These are phyloP conservation scores for Microcebus ravelobensis DNA, from an alignment of 2,113 vertebrate genomes.

Conservation along the genomic window DNA sequence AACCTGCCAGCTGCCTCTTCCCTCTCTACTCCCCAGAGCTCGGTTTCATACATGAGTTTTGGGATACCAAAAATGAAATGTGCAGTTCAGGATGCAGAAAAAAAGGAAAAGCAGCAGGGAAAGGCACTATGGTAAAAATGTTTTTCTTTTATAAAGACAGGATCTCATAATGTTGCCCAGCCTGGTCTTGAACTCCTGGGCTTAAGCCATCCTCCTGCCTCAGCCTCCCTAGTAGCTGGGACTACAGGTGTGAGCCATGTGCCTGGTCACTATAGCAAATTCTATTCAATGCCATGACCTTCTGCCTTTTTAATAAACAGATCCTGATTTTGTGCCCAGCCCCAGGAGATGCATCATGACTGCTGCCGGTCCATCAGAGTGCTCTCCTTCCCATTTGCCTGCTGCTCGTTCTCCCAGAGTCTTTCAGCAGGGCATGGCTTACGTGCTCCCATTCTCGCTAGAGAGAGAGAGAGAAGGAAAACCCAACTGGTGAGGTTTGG, in stretches of 20 bases:
- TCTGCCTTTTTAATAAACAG: neutral
- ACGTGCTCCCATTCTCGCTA: neutral
- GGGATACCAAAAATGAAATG: neutral
- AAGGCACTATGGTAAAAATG: neutral
- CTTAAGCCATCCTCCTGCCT: too few relatives aligned
- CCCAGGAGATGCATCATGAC: neutral
- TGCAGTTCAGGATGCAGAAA: neutral
- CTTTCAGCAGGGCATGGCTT: neutral
- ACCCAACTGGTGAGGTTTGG: neutral
- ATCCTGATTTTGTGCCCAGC: neutral
- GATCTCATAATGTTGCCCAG: too few relatives aligned
- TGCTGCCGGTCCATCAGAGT: neutral
- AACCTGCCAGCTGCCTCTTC: neutral
- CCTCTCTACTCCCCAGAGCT: neutral
- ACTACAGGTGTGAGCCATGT: too few relatives aligned
- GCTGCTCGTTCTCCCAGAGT: neutral
- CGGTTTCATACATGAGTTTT: neutral
- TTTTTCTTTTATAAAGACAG: neutral
- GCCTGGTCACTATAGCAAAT: neutral
- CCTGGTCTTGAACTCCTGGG: too few relatives aligned
- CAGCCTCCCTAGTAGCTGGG: too few relatives aligned
- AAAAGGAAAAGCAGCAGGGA: neutral
- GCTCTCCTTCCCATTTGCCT: neutral
- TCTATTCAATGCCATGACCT: neutral
- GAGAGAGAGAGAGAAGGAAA: neutral